Conservation (phyloP, 2,888 invertebrate species). For the Cyaniris semiargus region DNA sequence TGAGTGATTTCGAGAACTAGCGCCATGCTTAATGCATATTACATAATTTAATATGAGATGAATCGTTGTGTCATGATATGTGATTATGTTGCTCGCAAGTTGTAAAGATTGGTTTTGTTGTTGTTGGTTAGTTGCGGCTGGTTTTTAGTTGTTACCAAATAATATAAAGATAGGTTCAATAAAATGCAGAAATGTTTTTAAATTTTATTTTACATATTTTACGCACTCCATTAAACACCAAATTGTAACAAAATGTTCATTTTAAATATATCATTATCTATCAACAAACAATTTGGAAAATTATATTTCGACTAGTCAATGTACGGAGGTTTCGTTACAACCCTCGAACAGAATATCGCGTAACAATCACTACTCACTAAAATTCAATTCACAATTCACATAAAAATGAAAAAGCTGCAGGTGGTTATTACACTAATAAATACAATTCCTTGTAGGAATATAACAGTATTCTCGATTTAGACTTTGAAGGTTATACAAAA, state of each 20-base stretch:
- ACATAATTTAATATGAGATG: not conserved
- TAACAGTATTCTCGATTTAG: constrained; percentile 21
- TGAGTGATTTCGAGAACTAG: not conserved
- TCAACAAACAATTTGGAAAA: constrained; percentile 32
- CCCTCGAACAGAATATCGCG: not conserved
- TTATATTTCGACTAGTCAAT: not conserved
- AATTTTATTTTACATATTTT: constrained; percentile 74
- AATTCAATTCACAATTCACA: constrained; percentile 32
- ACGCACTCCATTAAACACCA: constrained; percentile 74
- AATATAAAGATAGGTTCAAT: too few relatives aligned
- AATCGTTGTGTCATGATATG: too few relatives aligned
- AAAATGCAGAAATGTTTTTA: constrained; percentile 42
- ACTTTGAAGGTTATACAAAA: constrained; percentile 16
- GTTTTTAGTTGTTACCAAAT: too few relatives aligned
- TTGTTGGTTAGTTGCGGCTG: not conserved
- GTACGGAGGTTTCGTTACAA: constrained; percentile 1
- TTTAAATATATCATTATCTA: constrained; percentile 38
- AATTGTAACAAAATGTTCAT: constrained; percentile 78
- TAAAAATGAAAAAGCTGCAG: not conserved
- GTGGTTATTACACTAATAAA: constrained; percentile 23
- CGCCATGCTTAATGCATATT: not conserved
- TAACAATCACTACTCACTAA: constrained; percentile 27
- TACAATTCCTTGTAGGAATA: constrained; percentile 38
- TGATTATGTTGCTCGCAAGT: too few relatives aligned
- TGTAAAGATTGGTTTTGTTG: not conserved